Base-by-base conservation (phyloP, 1,140 invertebrate species). In the Drosophila mauritiana region DNA sequence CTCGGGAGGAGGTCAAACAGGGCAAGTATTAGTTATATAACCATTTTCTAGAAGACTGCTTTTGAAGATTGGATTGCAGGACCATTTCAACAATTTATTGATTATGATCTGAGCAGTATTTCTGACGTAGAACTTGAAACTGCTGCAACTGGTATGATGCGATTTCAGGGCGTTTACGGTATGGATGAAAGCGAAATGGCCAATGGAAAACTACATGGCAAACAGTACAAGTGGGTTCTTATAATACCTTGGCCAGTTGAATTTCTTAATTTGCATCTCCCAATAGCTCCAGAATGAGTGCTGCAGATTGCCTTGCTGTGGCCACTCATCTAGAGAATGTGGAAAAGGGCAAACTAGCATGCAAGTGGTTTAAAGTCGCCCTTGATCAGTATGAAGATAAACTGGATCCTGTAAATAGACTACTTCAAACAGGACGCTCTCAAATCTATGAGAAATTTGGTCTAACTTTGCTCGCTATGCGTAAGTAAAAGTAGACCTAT, bases 301-400 rank as follows among this genome's bases (percentile, higher is more conserved):
- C 73, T 0, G 39, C 68, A 6, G 78, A 85, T 36, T 85, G 78
- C 22, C 11, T 82, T 0, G 49, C 48, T 11, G 5, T 85, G 56
- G 78, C 48, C 7, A 43, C 10, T n/a, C 48, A 74, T 27, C 22
- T 81, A 17, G 7, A 37, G 1, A 8, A 25, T 0, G 22, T 39
- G 4, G 17, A 56, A 0, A 22, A 78, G 3, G 7, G 40, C 1
- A 20, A 43, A 0, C 8, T 2, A 12, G 56, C 78, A 0, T 6
- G 15, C 11, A 53, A 48, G 7, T 85, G 82, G 82, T 31, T 75
- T 0, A 34, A 53, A 12, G 7, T 82, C 5, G 67, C 82, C 1
- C 17, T 82, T 10, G 34, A 74, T 1, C 64, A 31, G 27, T 78
- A 64, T 12, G 61, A 70, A 0, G 37, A 56, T 7, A 58, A 43